Evolutionary conservation across 2,113 vertebrate species (phyloP), one percentile per base, ranked within the genome.

Genomic region (Cyanoramphus novaezelandiae): DNA sequence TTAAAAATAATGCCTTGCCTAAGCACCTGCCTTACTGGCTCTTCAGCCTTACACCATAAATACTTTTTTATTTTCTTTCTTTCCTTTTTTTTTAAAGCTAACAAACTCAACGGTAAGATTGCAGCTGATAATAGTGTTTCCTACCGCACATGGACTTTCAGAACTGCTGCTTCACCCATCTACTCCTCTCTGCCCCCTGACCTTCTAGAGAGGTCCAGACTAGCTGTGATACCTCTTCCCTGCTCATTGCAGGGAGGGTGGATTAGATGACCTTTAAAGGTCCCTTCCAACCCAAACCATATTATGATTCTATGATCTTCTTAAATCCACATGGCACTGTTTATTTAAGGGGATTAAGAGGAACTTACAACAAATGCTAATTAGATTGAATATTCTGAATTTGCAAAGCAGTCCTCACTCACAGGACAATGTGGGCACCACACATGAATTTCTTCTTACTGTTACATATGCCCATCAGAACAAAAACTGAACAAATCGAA

Each of bases 11-110:
- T 50, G 64, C 52, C 90, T 65, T 68, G 88, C 49, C 49, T 53
- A 90, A 93, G 86, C 87, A 92, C 68, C 85, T 94, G 71, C 82
- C 41, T 95, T 76, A 94, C 88, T 91, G 75, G 95, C 84, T 94
- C 69, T 60, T 92, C 77, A 86, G 85, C 65, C 93, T 74, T 10
- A 64, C 53, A 33, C 0, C 1, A 46, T 94, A 94, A 82, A 76
- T 87, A 87, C 77, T 24, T 24, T 17, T 49, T 17, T 65, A 60
- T 49, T 39, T 27, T 1, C 0, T 3, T 8, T 5, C 12, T n/a
- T 60, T 27, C 9, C 35, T 55, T 59, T 47, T 37, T 41, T 41
- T 20, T 21, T 17, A 2, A 77, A 91, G 50, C 63, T 59, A 65
- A 72, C 20, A 67, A 90, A 65, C 13, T 64, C 88, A 92, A 78